phyloP scores from a whole-genome alignment of 2,113 vertebrate species.

The Kryptolebias marmoratus region DNA sequence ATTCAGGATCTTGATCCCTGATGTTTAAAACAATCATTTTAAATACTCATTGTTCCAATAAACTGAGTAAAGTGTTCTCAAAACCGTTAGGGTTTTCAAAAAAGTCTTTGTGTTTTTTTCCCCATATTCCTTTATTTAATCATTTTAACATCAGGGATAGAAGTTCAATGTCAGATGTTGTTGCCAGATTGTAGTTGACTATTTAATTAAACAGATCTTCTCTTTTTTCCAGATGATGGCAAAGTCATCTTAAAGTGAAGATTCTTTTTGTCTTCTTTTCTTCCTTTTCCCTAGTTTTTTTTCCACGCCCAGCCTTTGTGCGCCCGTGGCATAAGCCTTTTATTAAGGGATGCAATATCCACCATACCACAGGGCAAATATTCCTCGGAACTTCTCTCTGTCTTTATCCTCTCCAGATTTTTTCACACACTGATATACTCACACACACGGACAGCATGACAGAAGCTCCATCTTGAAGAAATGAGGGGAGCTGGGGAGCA shows the following conservation, averaged over 20 bases:
- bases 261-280: slow-evolving; percentile 28
- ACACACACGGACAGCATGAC: slow-evolving; percentile 35
- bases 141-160: slow-evolving; percentile 36
- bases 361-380: slow-evolving; percentile 50
- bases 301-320: slow-evolving; percentile 11
- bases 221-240: slow-evolving; percentile 31
- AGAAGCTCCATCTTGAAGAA: slow-evolving; percentile 69
- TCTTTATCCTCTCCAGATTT: slow-evolving; percentile 5
- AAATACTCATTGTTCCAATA: no score
- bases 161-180: slow-evolving; percentile 22
- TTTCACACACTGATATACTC: slow-evolving; percentile 20
- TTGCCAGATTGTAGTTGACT: slow-evolving; percentile 30
- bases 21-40: no score
- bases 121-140: slow-evolving; percentile 52
- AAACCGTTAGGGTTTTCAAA: no score
- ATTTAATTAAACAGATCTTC: slow-evolving; percentile 21
- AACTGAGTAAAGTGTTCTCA: no score
- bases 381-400: slow-evolving; percentile 28
- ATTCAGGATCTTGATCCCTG: no score
- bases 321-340: slow-evolving; percentile 63
- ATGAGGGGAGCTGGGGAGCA: slow-evolving; percentile 69
- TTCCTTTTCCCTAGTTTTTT: slow-evolving; percentile 13
- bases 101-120: slow-evolving; percentile 6
- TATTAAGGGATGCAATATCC: slow-evolving; percentile 74
- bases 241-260: slow-evolving; percentile 43